phyloP scores from a whole-genome alignment of 2,113 vertebrate genomes.

The Hylia prasina region DNA sequence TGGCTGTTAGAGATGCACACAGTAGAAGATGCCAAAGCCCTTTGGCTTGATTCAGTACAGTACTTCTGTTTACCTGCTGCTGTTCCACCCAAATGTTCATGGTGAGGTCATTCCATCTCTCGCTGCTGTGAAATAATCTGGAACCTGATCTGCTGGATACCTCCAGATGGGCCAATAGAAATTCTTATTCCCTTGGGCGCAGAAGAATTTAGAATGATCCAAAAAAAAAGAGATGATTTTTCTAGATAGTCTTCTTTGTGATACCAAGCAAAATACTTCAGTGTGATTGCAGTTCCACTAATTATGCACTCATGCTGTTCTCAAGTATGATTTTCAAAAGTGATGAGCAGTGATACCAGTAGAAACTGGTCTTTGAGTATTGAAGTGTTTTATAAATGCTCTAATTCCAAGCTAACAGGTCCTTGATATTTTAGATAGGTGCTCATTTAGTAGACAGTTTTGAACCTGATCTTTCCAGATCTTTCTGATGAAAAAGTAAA shows the following conservation, averaged over 20 bases:
- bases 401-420: background rate
- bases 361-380: background rate
- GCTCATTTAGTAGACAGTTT: background rate
- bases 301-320: background rate
- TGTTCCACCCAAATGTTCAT: background rate
- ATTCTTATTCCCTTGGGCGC: background rate
- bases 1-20: background rate
- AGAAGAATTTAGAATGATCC: background rate
- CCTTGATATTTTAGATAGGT: background rate
- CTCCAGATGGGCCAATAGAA: background rate
- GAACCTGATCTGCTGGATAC: background rate
- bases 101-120: background rate
- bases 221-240: background rate
- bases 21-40: background rate
- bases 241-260: background rate
- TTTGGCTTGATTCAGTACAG: background rate
- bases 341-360: background rate
- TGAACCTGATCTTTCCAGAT: background rate
- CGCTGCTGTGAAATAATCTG: background rate
- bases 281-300: background rate
- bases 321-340: background rate
- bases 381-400: background rate
- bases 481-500: background rate
- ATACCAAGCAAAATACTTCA: background rate
- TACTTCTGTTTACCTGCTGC: background rate